phyloP scores from a whole-genome alignment of 2,113 vertebrate species.

The Miniopterus natalensis region DNA sequence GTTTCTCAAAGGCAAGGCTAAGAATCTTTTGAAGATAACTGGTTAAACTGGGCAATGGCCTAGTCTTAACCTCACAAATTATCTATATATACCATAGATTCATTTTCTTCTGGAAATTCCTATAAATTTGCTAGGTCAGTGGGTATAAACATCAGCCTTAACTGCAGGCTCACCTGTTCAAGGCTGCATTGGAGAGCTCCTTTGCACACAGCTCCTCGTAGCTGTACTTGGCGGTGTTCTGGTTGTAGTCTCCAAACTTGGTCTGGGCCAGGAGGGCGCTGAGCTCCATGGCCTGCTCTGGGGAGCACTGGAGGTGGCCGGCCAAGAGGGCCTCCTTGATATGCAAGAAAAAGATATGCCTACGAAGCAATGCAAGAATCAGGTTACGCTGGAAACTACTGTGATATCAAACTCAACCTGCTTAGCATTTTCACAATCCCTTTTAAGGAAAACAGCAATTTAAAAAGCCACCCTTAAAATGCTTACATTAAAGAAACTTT shows the following conservation, averaged over 20 bases:
- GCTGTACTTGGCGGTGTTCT: slow-evolving; percentile 97
- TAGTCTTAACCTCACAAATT: neutral
- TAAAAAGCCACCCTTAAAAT: neutral
- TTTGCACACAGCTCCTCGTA: slow-evolving; percentile 94
- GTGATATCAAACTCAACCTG: neutral
- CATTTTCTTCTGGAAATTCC: neutral
- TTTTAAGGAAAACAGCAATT: slow-evolving; percentile 10
- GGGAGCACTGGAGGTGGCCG: slow-evolving; percentile 94
- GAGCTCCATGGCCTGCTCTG: slow-evolving; percentile 95
- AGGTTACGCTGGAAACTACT: neutral
- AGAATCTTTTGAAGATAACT: neutral
- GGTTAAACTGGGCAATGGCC: neutral
- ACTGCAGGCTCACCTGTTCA: slow-evolving; percentile 87
- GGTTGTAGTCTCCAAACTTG: slow-evolving; percentile 98
- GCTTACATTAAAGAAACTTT: neutral
- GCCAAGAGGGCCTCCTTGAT: slow-evolving; percentile 97
- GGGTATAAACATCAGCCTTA: accelerated
- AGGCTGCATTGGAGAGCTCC: slow-evolving; percentile 89
- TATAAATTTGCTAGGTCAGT: neutral
- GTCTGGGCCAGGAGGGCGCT: slow-evolving; percentile 96
- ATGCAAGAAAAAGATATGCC: slow-evolving; percentile 97
- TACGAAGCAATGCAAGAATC: slow-evolving; percentile 80
- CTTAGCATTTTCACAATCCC: neutral
- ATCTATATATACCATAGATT: neutral
- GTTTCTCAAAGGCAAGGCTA: slow-evolving; percentile 32